Percentiles rank a stretch among this genome's conserved stretches.
phyloP scores from a whole-genome alignment of 2,888 invertebrate species.

The Cheilosia vernalis region DNA sequence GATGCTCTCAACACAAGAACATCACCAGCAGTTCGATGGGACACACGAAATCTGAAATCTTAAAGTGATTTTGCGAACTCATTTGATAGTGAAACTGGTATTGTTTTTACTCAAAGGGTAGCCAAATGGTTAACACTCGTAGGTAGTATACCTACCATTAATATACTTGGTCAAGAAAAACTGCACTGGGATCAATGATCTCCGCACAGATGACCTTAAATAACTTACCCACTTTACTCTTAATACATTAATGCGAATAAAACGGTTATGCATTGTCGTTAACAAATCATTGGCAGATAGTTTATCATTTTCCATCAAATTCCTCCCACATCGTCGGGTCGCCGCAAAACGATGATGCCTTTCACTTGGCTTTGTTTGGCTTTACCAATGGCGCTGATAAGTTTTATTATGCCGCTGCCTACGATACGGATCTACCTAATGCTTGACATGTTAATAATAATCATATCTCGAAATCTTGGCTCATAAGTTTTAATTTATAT shows the following conservation, averaged over 20 bases:
- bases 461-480: neutral
- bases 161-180: too few relatives aligned
- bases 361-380: constrained; percentile 7
- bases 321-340: constrained; percentile 3
- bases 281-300: neutral
- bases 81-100: too few relatives aligned
- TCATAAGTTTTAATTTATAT: constrained; percentile 13
- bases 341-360: neutral
- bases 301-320: neutral
- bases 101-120: neutral
- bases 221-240: neutral
- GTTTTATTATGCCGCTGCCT: neutral
- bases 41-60: too few relatives aligned
- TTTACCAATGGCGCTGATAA: neutral
- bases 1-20: too few relatives aligned
- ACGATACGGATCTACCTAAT: constrained; percentile 9
- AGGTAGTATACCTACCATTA: too few relatives aligned
- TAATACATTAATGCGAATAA: neutral
- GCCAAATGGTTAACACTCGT: too few relatives aligned
- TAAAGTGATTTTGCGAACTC: too few relatives aligned
- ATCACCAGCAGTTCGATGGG: too few relatives aligned
- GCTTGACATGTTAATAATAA: neutral
- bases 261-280: neutral
- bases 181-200: too few relatives aligned
- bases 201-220: neutral